Evolutionary conservation across 2,113 vertebrate species (phyloP), one percentile per base, ranked within the genome.

Genomic region (Prochilodus magdalenae): DNA sequence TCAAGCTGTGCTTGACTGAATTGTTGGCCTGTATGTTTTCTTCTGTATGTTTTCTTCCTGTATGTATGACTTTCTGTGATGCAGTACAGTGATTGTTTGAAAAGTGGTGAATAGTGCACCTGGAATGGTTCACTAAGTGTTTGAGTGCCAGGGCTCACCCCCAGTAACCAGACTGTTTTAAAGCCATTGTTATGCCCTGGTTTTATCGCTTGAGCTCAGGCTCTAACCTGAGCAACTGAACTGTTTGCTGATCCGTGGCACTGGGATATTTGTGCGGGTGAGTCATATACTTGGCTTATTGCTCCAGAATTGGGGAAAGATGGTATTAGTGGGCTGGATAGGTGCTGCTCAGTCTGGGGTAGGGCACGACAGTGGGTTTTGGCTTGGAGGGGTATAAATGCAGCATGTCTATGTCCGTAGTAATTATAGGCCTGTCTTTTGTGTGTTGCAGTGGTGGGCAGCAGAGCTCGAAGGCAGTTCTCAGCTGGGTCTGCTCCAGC

Each of bases 391-490:
- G 77, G 49, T 75, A 33, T 69, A 80, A 73, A 55, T 59, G n/a
- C 72, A 75, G 66, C 65, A 33, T 70, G 73, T 80, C 36, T 75
- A 24, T 57, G 51, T 20, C 57, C 65, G 14, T 75, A 63, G 77
- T 84, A 80, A 84, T 84, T 84, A 84, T 79, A 84, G 71, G 53
- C 57, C 29, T 75, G 18, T 65, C 73, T 71, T n/a, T 40, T 71
- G 66, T n/a, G 57, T 24, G 10, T 22, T 62, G 55, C 53, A 60
- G 47, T 47, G 33, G 63, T 60, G 33, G 49, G 62, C 71, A 81
- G 57, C 18, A 51, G 40, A 80, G 70, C 69, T 73, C 73, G 47
- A 4, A 63, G 70, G 13, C 57, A 30, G 67, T 29, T 27, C 65
- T 82, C 20, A 14, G 55, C 73, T 55, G 67, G 40, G 72, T 75